Base-by-base conservation (phyloP, 2,888 invertebrate species). In the Scaeva pyrastri region DNA sequence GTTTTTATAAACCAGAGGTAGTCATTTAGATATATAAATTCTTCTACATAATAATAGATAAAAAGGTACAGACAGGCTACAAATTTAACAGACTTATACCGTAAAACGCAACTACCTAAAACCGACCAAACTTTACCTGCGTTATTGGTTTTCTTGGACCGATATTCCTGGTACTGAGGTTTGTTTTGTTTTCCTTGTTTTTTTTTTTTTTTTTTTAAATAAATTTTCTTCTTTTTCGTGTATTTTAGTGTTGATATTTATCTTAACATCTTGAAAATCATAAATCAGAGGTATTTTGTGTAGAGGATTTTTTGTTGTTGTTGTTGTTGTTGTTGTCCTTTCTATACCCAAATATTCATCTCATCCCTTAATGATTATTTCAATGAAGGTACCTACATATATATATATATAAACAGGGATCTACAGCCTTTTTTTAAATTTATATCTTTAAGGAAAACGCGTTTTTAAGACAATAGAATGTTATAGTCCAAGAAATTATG, bases 251-350 rank as follows among this genome's bases (percentile, higher is more conserved):
- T 73, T 74, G 41, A 68, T 74, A 43, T 36, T 52, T 80, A 80
- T 80, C 74, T 80, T 52, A 74, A 70, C 43, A 60, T 80, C 68
- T 74, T 43, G 50, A 60, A 68, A 60, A 74, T 68, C 79, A 80
- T 80, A 80, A 80, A 80, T 80, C 68, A 60, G 73, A 60, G 41
- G 45, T 36, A 41, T 71, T 74, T 74, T 52, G 43, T 56, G 11
- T 62, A 26, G 43, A 14, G 60, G 14, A 39, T 41, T 55, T 45
- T 48, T 45, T 10, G n/a, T n/a, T n/a, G n/a, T n/a, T n/a, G n/a
- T n/a, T n/a, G n/a, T n/a, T n/a, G n/a, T n/a, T n/a, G n/a, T 66
- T 56, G n/a, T 56, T 50, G 36, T 45, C 19, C 41, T 45, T 50
- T 39, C 45, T 55, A n/a, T 64, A 45, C 14, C 41, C 16, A 41